Percentiles rank a stretch among this genome's conserved stretches.
Evolutionary conservation across 2,888 invertebrate genomes (phyloP).

Genomic region (Pediacus dermestoides): DNA sequence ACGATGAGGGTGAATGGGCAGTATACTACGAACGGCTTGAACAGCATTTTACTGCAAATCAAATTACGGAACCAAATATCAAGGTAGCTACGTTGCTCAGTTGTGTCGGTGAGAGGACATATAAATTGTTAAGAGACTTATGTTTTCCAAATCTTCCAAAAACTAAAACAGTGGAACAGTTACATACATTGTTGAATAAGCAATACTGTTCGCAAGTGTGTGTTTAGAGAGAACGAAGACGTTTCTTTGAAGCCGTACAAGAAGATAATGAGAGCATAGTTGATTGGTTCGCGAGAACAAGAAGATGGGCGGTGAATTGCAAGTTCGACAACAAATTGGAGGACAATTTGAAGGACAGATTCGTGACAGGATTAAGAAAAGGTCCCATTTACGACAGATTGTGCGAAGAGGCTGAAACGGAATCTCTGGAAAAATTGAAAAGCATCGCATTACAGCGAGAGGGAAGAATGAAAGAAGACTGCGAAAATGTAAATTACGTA

Average conservation of each 20-base stretch:
- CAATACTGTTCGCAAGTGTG: conserved; percentile 14
- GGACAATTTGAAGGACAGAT: conserved; percentile 8
- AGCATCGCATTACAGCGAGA: neutral
- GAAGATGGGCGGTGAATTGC: conserved; percentile 14
- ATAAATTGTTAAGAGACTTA: conserved; percentile 15
- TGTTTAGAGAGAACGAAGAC: conserved; percentile 10
- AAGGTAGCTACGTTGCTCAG: conserved; percentile 11
- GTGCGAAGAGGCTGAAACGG: conserved; percentile 7
- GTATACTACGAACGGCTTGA: conserved; percentile 11
- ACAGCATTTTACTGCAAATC: conserved; percentile 14
- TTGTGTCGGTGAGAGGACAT: conserved; percentile 9
- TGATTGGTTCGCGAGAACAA: conserved; percentile 15
- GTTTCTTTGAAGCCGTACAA: conserved; percentile 12
- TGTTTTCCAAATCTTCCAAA: conserved; percentile 10
- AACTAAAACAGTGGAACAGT: conserved; percentile 7
- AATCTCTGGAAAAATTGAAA: conserved; percentile 3
- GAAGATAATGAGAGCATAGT: conserved; percentile 5
- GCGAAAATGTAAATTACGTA: too few relatives aligned
- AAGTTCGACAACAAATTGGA: conserved; percentile 12
- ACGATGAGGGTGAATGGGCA: too few relatives aligned
- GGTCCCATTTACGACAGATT: conserved; percentile 11
- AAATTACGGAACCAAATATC: conserved; percentile 4
- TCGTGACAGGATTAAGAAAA: conserved; percentile 8
- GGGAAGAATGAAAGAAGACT: neutral
- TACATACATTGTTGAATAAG: conserved; percentile 9